Evolutionary conservation across 1,140 invertebrate genomes (phyloP).

Genomic region (Maniola jurtina): DNA sequence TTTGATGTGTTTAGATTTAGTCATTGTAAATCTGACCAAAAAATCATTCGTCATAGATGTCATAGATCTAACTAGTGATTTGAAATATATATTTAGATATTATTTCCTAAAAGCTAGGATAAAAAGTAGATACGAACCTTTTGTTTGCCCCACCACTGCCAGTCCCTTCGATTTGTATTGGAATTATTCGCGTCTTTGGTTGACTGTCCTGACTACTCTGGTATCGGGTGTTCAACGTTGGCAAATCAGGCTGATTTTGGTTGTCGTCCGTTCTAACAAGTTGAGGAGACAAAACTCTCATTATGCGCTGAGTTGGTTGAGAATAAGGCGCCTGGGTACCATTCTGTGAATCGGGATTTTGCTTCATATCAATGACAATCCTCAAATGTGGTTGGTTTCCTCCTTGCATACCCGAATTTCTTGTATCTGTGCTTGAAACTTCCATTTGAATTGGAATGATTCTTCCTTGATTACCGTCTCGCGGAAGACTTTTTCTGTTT

Average conservation of each 20-base stretch:
- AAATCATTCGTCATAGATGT: too few relatives aligned
- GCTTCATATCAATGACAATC: conserved; percentile 73
- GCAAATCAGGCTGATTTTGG: conserved; percentile 55
- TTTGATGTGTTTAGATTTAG: too few relatives aligned
- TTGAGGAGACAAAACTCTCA: conserved; percentile 73
- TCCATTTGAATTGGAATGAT: conserved; percentile 77
- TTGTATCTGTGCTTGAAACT: conserved; percentile 60
- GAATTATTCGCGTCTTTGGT: conserved; percentile 76
- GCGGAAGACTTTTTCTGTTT: conserved; percentile 69
- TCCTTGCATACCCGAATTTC: conserved; percentile 38
- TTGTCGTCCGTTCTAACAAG: conserved; percentile 67
- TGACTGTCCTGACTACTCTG: conserved; percentile 55
- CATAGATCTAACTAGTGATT: too few relatives aligned
- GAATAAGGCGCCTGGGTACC: conserved; percentile 50
- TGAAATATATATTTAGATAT: too few relatives aligned
- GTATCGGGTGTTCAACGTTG: conserved; percentile 59
- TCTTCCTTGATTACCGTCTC: conserved; percentile 52
- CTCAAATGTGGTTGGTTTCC: conserved; percentile 69
- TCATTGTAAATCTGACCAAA: too few relatives aligned
- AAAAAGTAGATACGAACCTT: conserved; percentile 42
- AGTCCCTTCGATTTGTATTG: conserved; percentile 76
- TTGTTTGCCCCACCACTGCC: conserved; percentile 60
- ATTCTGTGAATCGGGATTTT: conserved; percentile 47
- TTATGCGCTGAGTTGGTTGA: conserved; percentile 72
- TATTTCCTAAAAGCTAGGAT: background rate